Percentiles rank a stretch among this genome's conserved stretches.
phyloP scores from a whole-genome alignment of 2,888 invertebrate genomes.

The Nemotelus pantherinus region DNA sequence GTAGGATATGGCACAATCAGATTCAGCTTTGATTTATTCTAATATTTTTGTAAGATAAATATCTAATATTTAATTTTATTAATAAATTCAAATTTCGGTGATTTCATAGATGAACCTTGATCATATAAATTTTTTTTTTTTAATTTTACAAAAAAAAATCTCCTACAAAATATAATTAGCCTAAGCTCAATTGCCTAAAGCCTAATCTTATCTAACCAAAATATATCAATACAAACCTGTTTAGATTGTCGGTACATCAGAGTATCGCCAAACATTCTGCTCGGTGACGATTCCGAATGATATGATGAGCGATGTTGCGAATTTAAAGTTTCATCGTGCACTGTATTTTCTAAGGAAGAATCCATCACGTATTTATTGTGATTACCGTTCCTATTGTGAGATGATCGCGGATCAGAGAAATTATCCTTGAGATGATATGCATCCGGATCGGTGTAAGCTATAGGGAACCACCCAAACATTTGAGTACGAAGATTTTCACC shows the following conservation, averaged over 20 bases:
- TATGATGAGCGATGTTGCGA: conserved; percentile 57
- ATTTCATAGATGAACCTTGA: too few species aligned
- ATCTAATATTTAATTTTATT: too few species aligned
- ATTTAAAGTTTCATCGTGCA: conserved; percentile 46
- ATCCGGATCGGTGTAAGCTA: conserved; percentile 90
- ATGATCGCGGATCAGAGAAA: conserved; percentile 48
- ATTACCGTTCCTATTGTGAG: conserved; percentile 52
- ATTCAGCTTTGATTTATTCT: too few species aligned
- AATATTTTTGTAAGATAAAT: too few species aligned
- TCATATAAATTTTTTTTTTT: too few species aligned
- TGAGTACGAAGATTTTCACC: conserved; percentile 95
- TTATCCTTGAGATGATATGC: conserved; percentile 62
- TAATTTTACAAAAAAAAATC: too few species aligned
- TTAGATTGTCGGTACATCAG: conserved; percentile 67
- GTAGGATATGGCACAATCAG: too few species aligned
- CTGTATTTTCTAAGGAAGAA: conserved; percentile 51
- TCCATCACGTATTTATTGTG: conserved; percentile 52
- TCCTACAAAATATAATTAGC: too few species aligned
- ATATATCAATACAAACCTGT: conserved; percentile 40
- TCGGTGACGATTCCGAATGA: conserved; percentile 66
- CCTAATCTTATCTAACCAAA: too few species aligned
- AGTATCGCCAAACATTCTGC: conserved; percentile 81
- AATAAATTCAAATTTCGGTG: too few species aligned
- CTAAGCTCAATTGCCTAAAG: too few species aligned
- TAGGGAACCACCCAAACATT: conserved; percentile 93